Base-by-base conservation (phyloP, 2,797 vertebrate genomes). In the Rhabdophis nuchalis region DNA sequence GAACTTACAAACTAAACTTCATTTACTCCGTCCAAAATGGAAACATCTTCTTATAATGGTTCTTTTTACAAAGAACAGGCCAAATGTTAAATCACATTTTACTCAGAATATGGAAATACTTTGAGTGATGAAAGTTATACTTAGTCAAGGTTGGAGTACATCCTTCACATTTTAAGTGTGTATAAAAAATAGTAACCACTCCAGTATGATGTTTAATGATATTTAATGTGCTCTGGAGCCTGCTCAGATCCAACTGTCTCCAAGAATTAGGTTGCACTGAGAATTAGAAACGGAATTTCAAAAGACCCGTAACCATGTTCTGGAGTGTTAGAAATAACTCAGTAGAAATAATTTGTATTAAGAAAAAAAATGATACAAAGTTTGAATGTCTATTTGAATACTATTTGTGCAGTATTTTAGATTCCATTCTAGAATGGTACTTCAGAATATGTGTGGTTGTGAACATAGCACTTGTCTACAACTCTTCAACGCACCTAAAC, bases 81-180 rank as follows among this genome's bases (percentile, higher is more conserved):
- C 90, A 95, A 96, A 95, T 93, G 92, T 88, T 96, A 92, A 94
- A 90, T 95, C 92, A 94, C 77, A 87, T 92, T 90, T 95, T 95
- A 53, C 87, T 87, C 36, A 41, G 85, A 87, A 87, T 93, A 96
- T 93, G 95, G 95, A 97, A 96, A 96, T 96, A 96, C 88, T 95
- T 58, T 0, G 93, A 93, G 93, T 94, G 96, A 96, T 96, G 96
- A 96, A 97, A 96, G 94, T 95, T 96, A 96, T 90, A 94, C 94
- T 96, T 95, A 94, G 92, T 95, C 94, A 95, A 96, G 92, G 92
- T 96, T 87, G 95, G 96, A 97, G 96, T 97, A 92, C 64, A n/a
- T 93, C 91, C 93, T 96, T 97, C 92, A 92, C 94, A 94, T 90
- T 96, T 96, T 64, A 94, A 96, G 92, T 93, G 85, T 93, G 93